phyloP scores from a whole-genome alignment of 2,888 invertebrate genomes.

The Eudemis profundana region DNA sequence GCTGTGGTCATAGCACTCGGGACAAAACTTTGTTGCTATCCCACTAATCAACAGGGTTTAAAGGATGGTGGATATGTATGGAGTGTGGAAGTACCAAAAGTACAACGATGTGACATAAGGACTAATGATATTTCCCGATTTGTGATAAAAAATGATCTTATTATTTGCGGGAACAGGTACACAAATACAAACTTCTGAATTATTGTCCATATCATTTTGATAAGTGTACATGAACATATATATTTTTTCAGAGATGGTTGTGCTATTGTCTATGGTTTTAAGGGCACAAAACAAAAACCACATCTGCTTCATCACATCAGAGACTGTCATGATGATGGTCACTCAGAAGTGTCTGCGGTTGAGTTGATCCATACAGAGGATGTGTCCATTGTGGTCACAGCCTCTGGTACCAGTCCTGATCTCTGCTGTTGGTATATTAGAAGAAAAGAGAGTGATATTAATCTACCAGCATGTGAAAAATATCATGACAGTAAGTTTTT shows the following conservation, averaged over 20 bases:
- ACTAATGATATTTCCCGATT: slow-evolving; percentile 81
- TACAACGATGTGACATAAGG: slow-evolving; percentile 66
- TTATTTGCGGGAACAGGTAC: slow-evolving; percentile 79
- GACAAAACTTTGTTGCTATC: slow-evolving; percentile 65
- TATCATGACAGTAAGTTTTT: slow-evolving; percentile 27
- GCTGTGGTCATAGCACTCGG: slow-evolving; percentile 66
- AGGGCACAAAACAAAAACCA: slow-evolving; percentile 58
- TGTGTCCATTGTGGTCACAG: slow-evolving; percentile 58
- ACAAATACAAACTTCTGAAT: not conserved
- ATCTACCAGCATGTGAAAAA: slow-evolving; percentile 31
- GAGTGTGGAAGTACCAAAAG: slow-evolving; percentile 67
- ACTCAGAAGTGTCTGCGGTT: slow-evolving; percentile 71
- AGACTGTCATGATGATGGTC: slow-evolving; percentile 68
- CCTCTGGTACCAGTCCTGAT: slow-evolving; percentile 58
- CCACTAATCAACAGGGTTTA: slow-evolving; percentile 58
- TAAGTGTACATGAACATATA: not conserved
- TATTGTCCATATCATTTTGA: not conserved
- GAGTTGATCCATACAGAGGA: slow-evolving; percentile 58
- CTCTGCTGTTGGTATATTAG: slow-evolving; percentile 58
- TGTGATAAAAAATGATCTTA: slow-evolving; percentile 61
- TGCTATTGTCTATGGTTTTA: slow-evolving; percentile 59
- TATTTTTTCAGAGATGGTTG: slow-evolving; percentile 72
- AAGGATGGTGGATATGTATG: slow-evolving; percentile 60
- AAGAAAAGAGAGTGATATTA: slow-evolving; percentile 42
- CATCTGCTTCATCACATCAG: slow-evolving; percentile 59